phyloP scores from a whole-genome alignment of 2,113 vertebrate species.

The Embiotoca jacksoni region DNA sequence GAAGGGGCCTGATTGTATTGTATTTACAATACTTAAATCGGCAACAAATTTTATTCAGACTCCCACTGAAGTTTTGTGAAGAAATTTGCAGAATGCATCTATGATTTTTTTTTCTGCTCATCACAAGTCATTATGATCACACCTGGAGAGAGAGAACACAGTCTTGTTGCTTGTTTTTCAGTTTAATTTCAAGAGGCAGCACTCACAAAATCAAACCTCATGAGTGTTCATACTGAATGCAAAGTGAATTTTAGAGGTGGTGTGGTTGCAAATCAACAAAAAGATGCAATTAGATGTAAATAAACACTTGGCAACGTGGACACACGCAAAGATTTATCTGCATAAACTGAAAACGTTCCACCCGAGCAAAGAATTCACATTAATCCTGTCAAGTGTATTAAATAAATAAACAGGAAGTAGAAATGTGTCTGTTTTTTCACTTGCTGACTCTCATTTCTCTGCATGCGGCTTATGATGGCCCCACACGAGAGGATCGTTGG shows the following conservation, averaged over 20 bases:
- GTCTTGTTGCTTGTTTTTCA: constrained; percentile 8
- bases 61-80: not conserved
- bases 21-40: not conserved
- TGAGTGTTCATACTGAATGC: not conserved
- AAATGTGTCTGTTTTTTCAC: too few species aligned
- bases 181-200: not conserved
- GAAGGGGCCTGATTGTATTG: not conserved
- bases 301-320: not conserved
- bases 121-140: constrained; percentile 5
- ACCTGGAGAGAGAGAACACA: constrained; percentile 13
- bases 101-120: not conserved
- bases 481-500: too few species aligned
- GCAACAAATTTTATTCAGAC: not conserved
- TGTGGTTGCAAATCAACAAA: not conserved
- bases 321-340: not conserved
- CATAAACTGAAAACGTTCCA: constrained; percentile 10
- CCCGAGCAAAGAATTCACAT: not conserved
- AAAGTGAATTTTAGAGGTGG: constrained; percentile 12
- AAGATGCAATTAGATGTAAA: constrained; percentile 14
- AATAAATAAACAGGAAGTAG: too few species aligned
- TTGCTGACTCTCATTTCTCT: too few species aligned
- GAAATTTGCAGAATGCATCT: not conserved
- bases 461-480: too few species aligned
- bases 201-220: not conserved
- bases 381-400: not conserved